Percentiles rank a stretch among this genome's conserved stretches.
Conservation (phyloP, 2,888 invertebrate genomes). For the Amorpha juglandis region DNA sequence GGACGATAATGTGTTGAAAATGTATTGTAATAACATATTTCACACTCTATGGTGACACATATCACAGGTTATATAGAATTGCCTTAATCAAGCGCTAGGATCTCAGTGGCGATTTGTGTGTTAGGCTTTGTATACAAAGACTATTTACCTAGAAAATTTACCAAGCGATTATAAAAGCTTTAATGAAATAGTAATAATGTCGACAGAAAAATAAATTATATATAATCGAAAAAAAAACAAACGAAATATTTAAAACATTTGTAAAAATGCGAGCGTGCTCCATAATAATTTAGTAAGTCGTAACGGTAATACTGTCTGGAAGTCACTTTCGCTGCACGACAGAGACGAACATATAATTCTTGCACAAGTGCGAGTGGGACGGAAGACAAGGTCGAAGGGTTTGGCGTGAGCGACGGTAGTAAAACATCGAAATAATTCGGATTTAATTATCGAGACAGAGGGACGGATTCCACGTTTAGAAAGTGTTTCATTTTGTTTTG, state of each 20-base stretch:
- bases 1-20: no score
- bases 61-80: no score
- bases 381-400: conserved; percentile 44
- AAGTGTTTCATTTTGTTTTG: conserved; percentile 41
- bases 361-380: conserved; percentile 34
- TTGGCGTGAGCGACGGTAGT: conserved; percentile 52
- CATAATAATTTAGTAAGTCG: conserved; percentile 51
- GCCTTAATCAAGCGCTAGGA: no score
- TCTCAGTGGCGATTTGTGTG: neutral
- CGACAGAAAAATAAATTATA: conserved; percentile 9
- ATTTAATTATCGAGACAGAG: conserved; percentile 53
- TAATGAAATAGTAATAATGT: neutral
- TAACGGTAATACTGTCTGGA: conserved; percentile 53
- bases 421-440: conserved; percentile 41
- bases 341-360: conserved; percentile 36
- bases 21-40: no score
- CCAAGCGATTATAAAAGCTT: neutral
- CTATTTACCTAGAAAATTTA: neutral
- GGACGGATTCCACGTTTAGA: conserved; percentile 46
- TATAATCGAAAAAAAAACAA: conserved; percentile 9
- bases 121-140: neutral
- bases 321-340: conserved; percentile 48
- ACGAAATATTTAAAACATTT: conserved; percentile 28
- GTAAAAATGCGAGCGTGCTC: conserved; percentile 49
- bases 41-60: no score